Evolutionary conservation across 2,113 vertebrate genomes (phyloP).

Genomic region (Isurus oxyrinchus): DNA sequence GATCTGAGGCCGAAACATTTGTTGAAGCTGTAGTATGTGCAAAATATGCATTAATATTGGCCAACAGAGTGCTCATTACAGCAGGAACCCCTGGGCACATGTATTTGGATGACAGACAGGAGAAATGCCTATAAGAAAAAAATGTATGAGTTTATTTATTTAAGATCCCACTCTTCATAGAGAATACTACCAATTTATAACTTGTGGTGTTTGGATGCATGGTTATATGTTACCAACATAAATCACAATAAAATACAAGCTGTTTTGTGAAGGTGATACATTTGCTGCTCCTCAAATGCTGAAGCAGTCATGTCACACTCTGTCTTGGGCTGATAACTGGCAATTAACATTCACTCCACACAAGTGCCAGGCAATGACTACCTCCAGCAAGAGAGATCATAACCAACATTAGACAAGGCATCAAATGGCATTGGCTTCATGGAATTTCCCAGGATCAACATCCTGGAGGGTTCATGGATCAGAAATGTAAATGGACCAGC

Average conservation of each 20-base stretch:
- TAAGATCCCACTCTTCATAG: neutral
- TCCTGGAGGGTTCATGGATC: too few species aligned
- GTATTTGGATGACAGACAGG: slow-evolving; percentile 94
- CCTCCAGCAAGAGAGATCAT: too few species aligned
- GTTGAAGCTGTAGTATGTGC: slow-evolving; percentile 87
- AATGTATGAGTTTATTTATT: slow-evolving; percentile 1
- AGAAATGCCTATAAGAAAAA: slow-evolving; percentile 80
- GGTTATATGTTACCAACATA: neutral
- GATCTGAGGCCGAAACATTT: slow-evolving; percentile 90
- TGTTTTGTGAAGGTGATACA: neutral
- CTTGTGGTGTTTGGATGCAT: neutral
- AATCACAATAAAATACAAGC: neutral
- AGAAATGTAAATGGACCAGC: too few species aligned
- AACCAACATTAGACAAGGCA: too few species aligned
- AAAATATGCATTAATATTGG: slow-evolving; percentile 98
- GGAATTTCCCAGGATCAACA: too few species aligned
- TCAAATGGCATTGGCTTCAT: too few species aligned
- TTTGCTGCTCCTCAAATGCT: neutral
- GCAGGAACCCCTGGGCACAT: slow-evolving; percentile 95
- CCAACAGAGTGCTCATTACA: slow-evolving; percentile 91
- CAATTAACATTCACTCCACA: too few species aligned
- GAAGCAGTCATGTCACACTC: too few species aligned
- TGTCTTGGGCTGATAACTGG: too few species aligned
- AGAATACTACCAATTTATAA: neutral
- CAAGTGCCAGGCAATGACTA: too few species aligned